A percentile compares a stretch with the other conserved stretches of the same genome.
phyloP scores from a whole-genome alignment of 2,797 vertebrate species.

The Xiphophorus birchmanni region DNA sequence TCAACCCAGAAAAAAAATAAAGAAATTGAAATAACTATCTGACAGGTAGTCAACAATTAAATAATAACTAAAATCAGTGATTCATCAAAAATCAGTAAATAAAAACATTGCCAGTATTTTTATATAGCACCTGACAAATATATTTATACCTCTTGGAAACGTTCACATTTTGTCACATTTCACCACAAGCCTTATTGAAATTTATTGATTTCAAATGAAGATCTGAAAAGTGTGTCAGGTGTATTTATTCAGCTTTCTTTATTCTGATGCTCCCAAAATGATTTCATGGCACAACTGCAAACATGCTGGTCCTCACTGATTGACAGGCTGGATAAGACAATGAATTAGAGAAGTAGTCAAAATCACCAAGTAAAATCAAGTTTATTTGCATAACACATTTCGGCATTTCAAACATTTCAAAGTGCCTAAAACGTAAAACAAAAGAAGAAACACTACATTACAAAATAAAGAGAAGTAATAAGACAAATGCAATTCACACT shows the following conservation, averaged over 20 bases:
- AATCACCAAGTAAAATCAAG: no score
- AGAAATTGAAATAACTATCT: background rate
- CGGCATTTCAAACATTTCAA: no score
- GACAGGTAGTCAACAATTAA: background rate
- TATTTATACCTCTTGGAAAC: background rate
- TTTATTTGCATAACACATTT: no score
- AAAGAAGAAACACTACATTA: no score
- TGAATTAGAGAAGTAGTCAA: background rate
- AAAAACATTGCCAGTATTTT: background rate
- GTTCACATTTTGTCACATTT: background rate
- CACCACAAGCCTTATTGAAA: background rate
- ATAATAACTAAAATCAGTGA: background rate
- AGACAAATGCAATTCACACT: no score
- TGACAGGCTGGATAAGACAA: background rate
- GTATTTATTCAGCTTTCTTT: background rate
- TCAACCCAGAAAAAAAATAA: background rate
- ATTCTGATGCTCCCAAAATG: background rate
- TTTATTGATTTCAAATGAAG: background rate
- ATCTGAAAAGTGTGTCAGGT: background rate
- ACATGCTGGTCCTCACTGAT: background rate
- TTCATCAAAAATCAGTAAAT: background rate
- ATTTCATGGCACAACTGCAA: background rate
- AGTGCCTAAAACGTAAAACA: no score
- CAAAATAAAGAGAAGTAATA: no score
- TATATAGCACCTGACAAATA: background rate